Base-by-base conservation (phyloP, 2,113 vertebrate genomes). In the Xiphophorus couchianus region DNA sequence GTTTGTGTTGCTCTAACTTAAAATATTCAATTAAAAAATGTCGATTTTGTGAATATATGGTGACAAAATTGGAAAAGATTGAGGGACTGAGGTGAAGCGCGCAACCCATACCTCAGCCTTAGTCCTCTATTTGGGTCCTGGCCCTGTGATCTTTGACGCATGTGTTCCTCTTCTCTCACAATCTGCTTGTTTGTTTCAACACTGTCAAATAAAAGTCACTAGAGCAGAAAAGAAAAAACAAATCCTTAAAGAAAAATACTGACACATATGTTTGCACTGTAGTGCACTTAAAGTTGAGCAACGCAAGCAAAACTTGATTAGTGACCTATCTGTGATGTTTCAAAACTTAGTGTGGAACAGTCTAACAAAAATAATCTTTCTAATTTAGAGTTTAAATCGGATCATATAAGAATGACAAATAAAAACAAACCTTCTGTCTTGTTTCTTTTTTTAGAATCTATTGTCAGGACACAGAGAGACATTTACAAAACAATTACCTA, bases 291-390 rank as follows among this genome's bases (percentile, higher is more conserved):
- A 79, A 71, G 69, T 61, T 35, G 58, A 70, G 75, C 74, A 37
- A 33, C 66, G 70, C 6, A 69, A 72, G 68, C 44, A 71, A 65
- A 82, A 51, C 3, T 19, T 62, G 29, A 73, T 75, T 71, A 73
- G 66, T 88, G 71, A 85, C 65, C 78, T 76, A 71, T 87, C 65
- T 28, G 1, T 25, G 58, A 17, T 15, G 17, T 73, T 82, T 81
- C 62, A 66, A 84, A 77, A 75, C 70, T 74, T 74, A 39, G 69
- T 66, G 37, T 72, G 62, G 54, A 83, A 73, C 75, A 33, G 29
- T 64, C 22, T 73, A 74, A 78, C 11, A 80, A 73, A 62, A 70
- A 73, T 48, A 64, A 71, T 78, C 35, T n/a, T 11, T 67, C 25
- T n/a, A 30, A 75, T 78, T 85, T 73, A n/a, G 4, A 44, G 14